Percentiles rank a stretch among this genome's conserved stretches.
phyloP scores from a whole-genome alignment of 2,888 invertebrate genomes.

The Teleogryllus oceanicus region DNA sequence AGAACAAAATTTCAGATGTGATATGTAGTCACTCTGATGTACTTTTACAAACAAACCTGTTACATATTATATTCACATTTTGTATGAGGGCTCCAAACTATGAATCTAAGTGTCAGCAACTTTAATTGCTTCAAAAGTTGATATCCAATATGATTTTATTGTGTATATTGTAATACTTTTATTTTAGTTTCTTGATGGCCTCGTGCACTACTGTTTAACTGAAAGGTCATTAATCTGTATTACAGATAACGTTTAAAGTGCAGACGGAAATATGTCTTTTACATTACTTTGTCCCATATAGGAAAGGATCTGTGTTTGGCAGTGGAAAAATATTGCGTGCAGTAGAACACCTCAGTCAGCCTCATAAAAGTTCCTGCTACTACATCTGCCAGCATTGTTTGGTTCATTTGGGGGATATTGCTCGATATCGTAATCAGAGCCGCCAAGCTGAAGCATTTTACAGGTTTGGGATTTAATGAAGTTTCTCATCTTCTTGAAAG shows the following conservation, averaged over 20 bases:
- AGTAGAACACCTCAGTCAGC: constrained; percentile 47
- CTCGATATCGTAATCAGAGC: constrained; percentile 76
- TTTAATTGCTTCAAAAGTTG: no score
- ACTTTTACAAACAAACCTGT: no score
- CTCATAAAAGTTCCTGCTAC: constrained; percentile 68
- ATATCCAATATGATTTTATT: no score
- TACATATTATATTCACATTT: no score
- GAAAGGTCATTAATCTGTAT: neutral
- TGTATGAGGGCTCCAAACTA: no score
- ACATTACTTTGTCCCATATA: constrained; percentile 35
- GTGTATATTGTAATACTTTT: no score
- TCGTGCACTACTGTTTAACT: no score
- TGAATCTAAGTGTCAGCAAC: no score
- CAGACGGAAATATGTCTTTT: neutral
- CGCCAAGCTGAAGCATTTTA: constrained; percentile 82
- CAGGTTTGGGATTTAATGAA: constrained; percentile 49
- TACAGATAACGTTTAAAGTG: neutral
- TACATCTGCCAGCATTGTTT: constrained; percentile 87
- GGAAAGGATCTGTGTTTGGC: constrained; percentile 52
- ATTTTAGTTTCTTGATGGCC: no score
- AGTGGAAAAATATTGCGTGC: constrained; percentile 47
- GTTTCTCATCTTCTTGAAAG: constrained; percentile 21
- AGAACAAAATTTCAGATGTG: no score
- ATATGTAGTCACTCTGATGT: no score
- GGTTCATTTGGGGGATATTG: constrained; percentile 83